phyloP scores from a whole-genome alignment of 2,888 invertebrate genomes.

The Lycophotia porphyrea region DNA sequence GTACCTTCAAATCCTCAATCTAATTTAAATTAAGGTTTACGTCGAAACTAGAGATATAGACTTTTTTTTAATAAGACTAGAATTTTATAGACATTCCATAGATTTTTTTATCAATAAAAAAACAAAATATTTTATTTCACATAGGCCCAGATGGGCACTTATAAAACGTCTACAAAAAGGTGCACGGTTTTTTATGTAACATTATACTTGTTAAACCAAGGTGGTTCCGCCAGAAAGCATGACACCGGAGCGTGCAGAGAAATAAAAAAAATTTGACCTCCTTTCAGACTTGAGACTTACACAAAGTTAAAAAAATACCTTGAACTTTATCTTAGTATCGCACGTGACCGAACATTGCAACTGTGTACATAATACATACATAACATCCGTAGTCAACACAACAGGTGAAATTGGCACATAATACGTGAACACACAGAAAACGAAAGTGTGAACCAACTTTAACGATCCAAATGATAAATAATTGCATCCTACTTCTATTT shows the following conservation, averaged over 20 bases:
- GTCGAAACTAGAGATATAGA: too few relatives aligned
- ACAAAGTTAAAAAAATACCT: neutral
- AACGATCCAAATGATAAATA: neutral
- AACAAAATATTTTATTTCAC: too few relatives aligned
- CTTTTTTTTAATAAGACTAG: too few relatives aligned
- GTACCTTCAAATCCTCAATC: too few relatives aligned
- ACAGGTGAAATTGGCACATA: conserved; percentile 10
- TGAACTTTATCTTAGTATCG: neutral
- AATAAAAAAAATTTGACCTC: neutral
- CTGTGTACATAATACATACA: neutral
- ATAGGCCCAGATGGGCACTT: too few relatives aligned
- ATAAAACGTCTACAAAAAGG: too few relatives aligned
- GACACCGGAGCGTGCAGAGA: neutral
- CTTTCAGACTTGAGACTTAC: neutral
- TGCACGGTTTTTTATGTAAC: too few relatives aligned
- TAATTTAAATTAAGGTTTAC: too few relatives aligned
- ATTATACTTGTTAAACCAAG: too few relatives aligned
- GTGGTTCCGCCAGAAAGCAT: too few relatives aligned
- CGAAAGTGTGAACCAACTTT: neutral
- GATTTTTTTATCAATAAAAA: too few relatives aligned
- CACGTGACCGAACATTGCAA: conserved; percentile 3
- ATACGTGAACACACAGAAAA: conserved; percentile 1
- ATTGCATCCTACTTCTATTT: conserved; percentile 1
- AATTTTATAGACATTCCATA: too few relatives aligned
- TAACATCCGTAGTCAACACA: neutral